Evolutionary conservation across 2,797 vertebrate genomes (phyloP).

Genomic region (Balearica regulorum): DNA sequence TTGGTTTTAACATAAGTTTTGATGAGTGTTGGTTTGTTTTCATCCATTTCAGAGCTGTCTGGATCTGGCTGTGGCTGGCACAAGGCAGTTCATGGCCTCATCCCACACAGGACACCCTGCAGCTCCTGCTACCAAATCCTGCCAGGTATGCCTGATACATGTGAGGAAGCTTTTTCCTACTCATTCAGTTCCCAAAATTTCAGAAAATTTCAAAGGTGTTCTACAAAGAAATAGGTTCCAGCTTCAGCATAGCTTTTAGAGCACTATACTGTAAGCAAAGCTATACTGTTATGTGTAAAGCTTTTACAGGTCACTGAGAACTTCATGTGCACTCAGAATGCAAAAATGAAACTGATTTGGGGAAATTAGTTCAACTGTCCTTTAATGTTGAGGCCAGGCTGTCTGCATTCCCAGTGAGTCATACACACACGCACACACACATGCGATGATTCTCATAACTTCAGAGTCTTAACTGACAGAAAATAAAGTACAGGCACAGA

Average conservation of each 20-base stretch:
- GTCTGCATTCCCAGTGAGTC: not conserved
- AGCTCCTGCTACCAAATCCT: not conserved
- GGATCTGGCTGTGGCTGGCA: not conserved
- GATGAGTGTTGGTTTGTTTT: not conserved
- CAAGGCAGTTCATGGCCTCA: not conserved
- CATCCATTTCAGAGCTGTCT: not conserved
- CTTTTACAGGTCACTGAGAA: not conserved
- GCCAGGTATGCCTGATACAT: not conserved
- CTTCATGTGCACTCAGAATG: not conserved
- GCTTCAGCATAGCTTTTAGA: not conserved
- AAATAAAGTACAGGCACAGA: not conserved
- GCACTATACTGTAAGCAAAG: not conserved
- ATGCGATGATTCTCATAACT: not conserved
- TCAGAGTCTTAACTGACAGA: not conserved
- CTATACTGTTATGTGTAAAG: not conserved
- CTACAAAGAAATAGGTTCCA: not conserved
- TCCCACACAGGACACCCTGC: not conserved
- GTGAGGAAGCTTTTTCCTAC: not conserved
- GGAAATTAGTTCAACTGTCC: not conserved
- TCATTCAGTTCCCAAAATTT: not conserved
- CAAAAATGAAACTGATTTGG: not conserved
- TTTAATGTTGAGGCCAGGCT: not conserved
- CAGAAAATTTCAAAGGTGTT: not conserved
- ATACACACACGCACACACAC: not conserved
- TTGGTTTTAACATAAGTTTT: not conserved